Evolutionary conservation across 2,797 vertebrate genomes (phyloP).

Genomic region (Urocyon cinereoargenteus): DNA sequence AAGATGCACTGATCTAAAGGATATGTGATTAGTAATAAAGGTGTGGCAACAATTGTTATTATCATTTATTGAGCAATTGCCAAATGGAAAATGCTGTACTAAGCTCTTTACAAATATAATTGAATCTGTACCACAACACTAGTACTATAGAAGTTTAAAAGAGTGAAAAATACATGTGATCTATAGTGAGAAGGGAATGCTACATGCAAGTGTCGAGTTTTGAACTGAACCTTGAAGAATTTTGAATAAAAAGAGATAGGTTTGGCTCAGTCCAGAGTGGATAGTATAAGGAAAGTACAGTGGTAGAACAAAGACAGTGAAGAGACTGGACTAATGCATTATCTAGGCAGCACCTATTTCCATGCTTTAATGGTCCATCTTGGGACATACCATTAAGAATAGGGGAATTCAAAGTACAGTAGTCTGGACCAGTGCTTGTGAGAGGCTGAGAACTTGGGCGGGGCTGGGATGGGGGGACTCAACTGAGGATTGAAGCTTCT

Average conservation of each 20-base stretch:
- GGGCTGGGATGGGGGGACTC: not conserved
- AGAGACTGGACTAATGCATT: not conserved
- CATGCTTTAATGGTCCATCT: not conserved
- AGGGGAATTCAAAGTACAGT: constrained; percentile 12
- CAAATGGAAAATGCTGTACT: not conserved
- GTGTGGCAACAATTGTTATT: not conserved
- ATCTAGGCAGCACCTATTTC: not conserved
- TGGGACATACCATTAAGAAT: constrained; percentile 55
- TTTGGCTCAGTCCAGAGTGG: not conserved
- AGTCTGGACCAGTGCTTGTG: not conserved
- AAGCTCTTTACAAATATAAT: not conserved
- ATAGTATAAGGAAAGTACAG: not conserved
- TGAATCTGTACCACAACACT: not conserved
- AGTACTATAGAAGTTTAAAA: constrained; percentile 9
- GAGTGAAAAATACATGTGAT: not conserved
- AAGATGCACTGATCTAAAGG: constrained; percentile 15
- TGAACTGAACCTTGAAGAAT: constrained; percentile 46
- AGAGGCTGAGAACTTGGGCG: not conserved
- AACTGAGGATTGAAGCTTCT: not conserved
- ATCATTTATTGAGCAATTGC: constrained; percentile 16
- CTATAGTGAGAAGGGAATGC: not conserved
- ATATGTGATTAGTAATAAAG: not conserved
- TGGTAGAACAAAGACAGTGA: not conserved
- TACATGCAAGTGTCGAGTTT: constrained; percentile 1
- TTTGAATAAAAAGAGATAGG: not conserved